Conservation (phyloP, 2,888 invertebrate species). For the Caenorhabditis becei region DNA sequence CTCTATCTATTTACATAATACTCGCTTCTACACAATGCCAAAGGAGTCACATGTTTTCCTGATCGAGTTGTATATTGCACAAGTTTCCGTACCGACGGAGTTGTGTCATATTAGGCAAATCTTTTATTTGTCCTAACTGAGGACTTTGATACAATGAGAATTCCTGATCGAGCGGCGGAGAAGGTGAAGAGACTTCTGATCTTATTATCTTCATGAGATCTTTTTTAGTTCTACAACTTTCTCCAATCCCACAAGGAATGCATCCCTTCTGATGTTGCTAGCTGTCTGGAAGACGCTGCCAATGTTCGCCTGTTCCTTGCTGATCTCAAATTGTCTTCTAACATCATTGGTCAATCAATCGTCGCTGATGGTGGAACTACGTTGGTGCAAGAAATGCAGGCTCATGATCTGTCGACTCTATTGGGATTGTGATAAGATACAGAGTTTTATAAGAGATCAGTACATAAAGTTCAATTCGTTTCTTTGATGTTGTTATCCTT, state of each 20-base stretch:
- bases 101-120: too few relatives aligned
- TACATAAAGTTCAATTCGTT: neutral
- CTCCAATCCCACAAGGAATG: slow-evolving; percentile 37
- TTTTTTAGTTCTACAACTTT: slow-evolving; percentile 33
- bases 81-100: too few relatives aligned
- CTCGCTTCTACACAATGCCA: too few relatives aligned
- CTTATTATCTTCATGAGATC: neutral
- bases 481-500: too few relatives aligned
- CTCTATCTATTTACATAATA: too few relatives aligned
- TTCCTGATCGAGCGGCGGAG: too few relatives aligned
- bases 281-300: slow-evolving; percentile 55
- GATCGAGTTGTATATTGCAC: too few relatives aligned
- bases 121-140: too few relatives aligned
- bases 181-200: too few relatives aligned
- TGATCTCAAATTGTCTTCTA: slow-evolving; percentile 47
- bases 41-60: too few relatives aligned
- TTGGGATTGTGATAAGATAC: slow-evolving; percentile 1
- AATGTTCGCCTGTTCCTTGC: slow-evolving; percentile 61
- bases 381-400: slow-evolving; percentile 32
- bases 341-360: slow-evolving; percentile 63
- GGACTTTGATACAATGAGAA: too few relatives aligned
- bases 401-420: slow-evolving; percentile 29
- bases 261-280: slow-evolving; percentile 33
- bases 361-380: slow-evolving; percentile 63
- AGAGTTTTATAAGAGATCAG: too few relatives aligned